These are phyloP conservation scores for Nettapus auritus DNA, from an alignment of 2,113 vertebrate species.

Conservation along the genomic window DNA sequence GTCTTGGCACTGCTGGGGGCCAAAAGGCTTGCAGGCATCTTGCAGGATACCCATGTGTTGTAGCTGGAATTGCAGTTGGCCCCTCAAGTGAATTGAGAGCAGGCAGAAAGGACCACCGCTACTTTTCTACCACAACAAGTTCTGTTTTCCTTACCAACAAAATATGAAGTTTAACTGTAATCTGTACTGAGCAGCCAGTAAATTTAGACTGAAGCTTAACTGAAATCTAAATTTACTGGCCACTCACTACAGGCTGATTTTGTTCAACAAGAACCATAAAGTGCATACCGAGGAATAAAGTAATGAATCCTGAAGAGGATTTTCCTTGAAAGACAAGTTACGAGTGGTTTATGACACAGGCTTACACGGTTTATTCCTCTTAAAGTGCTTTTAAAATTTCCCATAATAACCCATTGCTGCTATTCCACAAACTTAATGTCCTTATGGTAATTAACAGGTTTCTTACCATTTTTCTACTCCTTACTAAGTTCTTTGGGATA, in stretches of 20 bases:
- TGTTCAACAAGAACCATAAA: not conserved
- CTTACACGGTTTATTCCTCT: not conserved
- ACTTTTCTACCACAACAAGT: not conserved
- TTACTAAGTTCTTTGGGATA: not conserved
- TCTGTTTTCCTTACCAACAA: not conserved
- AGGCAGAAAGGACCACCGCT: not conserved
- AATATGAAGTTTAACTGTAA: not conserved
- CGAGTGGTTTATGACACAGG: not conserved
- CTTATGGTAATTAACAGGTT: not conserved
- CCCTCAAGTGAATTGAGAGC: not conserved
- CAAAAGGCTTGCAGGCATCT: not conserved
- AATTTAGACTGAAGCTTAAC: not conserved
- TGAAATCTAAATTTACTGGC: too few species aligned
- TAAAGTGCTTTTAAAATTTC: not conserved
- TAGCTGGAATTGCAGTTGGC: not conserved
- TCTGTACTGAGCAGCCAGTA: too few species aligned
- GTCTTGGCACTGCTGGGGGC: not conserved
- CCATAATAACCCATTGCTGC: not conserved
- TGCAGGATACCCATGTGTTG: accelerated
- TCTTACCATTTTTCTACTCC: not conserved
- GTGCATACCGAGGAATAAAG: not conserved
- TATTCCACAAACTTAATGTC: not conserved
- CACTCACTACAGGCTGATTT: too few species aligned
- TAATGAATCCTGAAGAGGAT: not conserved
- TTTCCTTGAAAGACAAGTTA: not conserved